A percentile compares a stretch with the other conserved stretches of the same genome.
Evolutionary conservation across 2,797 vertebrate genomes (phyloP).

Genomic region (Epinephelus malabaricus): DNA sequence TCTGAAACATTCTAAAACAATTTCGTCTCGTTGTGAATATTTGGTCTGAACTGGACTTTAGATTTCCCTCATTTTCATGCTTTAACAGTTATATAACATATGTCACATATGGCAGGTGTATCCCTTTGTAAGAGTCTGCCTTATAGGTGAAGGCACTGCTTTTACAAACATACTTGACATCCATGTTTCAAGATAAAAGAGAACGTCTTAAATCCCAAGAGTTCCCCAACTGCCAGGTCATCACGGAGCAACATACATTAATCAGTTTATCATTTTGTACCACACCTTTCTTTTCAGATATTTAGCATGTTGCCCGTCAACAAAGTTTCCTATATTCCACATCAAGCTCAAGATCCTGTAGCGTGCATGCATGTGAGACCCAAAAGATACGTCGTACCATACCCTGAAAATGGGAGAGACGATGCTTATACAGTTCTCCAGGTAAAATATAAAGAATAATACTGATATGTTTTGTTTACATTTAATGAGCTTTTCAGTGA

Average conservation of each 20-base stretch:
- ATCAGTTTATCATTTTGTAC: neutral
- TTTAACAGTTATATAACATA: too few relatives aligned
- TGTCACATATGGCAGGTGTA: neutral
- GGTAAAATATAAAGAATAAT: constrained; percentile 32
- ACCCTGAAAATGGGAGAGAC: neutral
- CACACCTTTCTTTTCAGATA: constrained; percentile 60
- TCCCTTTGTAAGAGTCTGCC: too few relatives aligned
- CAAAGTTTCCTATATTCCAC: constrained; percentile 21
- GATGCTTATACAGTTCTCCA: constrained; percentile 62
- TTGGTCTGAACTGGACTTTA: too few relatives aligned
- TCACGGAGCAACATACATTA: neutral
- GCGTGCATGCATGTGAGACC: constrained; percentile 63
- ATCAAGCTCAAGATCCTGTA: constrained; percentile 21
- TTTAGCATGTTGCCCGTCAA: constrained; percentile 61
- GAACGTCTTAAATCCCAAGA: neutral
- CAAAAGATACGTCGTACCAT: constrained; percentile 17
- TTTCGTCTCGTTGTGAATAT: too few relatives aligned
- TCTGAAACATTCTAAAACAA: too few relatives aligned
- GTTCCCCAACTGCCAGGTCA: neutral
- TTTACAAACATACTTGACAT: neutral
- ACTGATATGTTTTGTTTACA: neutral
- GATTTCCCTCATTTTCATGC: too few relatives aligned
- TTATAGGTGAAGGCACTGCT: neutral
- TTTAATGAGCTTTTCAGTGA: neutral
- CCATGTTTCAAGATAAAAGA: neutral